Conservation (phyloP, 2,113 vertebrate species). For the Caloenas nicobarica region DNA sequence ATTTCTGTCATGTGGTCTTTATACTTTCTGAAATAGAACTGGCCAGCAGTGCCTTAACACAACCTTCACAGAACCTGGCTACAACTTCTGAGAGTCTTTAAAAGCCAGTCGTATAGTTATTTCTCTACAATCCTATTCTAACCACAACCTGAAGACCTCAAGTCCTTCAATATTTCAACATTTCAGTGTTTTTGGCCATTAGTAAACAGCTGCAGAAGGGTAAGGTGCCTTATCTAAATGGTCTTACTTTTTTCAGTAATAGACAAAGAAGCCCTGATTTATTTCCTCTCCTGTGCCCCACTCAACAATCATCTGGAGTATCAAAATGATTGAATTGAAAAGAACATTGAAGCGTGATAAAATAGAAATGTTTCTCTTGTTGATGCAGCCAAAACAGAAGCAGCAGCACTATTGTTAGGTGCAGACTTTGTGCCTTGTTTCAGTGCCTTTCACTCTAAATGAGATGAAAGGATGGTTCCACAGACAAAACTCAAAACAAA, state of each 20-base stretch:
- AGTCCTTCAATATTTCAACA: background rate
- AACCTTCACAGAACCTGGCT: background rate
- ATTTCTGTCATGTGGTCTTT: background rate
- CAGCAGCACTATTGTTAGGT: background rate
- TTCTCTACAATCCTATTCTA: background rate
- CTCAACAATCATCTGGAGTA: background rate
- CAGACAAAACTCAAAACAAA: background rate
- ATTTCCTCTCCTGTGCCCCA: background rate
- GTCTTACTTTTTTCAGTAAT: background rate
- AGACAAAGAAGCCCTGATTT: background rate
- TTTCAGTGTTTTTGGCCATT: background rate
- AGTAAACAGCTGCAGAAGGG: background rate
- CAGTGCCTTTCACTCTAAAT: background rate
- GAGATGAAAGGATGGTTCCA: background rate
- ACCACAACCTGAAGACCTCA: background rate
- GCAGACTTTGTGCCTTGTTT: background rate
- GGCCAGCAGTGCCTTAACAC: background rate
- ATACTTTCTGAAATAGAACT: background rate
- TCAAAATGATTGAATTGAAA: background rate
- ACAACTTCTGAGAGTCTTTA: background rate
- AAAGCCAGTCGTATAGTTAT: background rate
- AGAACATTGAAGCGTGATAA: background rate
- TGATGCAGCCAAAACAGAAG: background rate
- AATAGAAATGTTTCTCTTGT: background rate
- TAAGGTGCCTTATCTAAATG: background rate